Evolutionary conservation across 2,113 vertebrate species (phyloP).

Genomic region (Eublepharis macularius): DNA sequence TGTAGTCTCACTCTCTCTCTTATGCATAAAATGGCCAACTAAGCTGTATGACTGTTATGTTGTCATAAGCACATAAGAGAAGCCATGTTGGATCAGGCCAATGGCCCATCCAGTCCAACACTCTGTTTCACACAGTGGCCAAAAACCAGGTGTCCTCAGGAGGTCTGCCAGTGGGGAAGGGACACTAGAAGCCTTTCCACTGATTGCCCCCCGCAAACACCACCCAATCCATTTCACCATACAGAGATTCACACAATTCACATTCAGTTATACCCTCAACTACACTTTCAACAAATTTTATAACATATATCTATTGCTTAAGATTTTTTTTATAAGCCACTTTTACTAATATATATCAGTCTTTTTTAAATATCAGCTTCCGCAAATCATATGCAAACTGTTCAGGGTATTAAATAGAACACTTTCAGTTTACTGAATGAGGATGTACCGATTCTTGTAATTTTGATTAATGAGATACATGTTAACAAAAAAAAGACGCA

Average conservation of each 20-base stretch:
- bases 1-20: constrained; percentile 11
- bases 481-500: constrained; percentile 34
- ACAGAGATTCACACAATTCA: neutral
- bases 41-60: neutral
- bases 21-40: constrained; percentile 24
- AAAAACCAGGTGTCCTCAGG: no score
- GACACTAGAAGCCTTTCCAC: no score
- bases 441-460: constrained; percentile 22
- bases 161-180: no score
- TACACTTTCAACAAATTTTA: neutral
- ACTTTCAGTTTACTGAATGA: constrained; percentile 56
- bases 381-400: constrained; percentile 29
- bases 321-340: constrained; percentile 3
- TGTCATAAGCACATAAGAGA: no score
- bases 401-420: constrained; percentile 25
- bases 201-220: no score
- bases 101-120: no score
- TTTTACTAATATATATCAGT: neutral
- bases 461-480: constrained; percentile 40
- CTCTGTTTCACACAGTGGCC: no score
- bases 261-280: neutral
- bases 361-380: constrained; percentile 30
- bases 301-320: neutral
- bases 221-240: neutral
- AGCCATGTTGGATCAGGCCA: no score